phyloP scores from a whole-genome alignment of 92 coral and sea anemone genomes.

The Blastomussa wellsi region DNA sequence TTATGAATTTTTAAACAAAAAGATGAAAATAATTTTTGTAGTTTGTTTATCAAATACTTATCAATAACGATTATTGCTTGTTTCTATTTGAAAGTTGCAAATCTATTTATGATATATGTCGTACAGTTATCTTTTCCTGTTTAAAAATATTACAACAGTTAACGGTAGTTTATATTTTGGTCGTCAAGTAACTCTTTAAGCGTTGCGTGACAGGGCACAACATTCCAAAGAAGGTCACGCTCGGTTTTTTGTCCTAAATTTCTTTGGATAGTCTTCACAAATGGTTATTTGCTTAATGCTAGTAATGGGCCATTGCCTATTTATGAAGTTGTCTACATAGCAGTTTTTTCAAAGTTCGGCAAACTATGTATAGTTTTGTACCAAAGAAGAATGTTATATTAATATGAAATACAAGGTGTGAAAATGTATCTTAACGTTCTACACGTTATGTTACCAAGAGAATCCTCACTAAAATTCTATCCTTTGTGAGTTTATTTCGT shows the following conservation, averaged over 20 bases:
- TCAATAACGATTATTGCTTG: not conserved
- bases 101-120: constrained; percentile 8
- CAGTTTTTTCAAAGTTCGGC: constrained; percentile 10
- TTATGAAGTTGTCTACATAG: constrained; percentile 14
- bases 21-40: not conserved
- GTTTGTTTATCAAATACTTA: not conserved
- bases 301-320: not conserved
- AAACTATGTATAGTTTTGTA: constrained; percentile 30
- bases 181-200: not conserved
- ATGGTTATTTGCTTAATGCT: not conserved
- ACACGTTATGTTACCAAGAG: constrained; percentile 9
- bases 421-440: constrained; percentile 13
- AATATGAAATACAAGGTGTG: constrained; percentile 16
- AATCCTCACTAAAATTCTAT: not conserved
- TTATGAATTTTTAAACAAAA: not conserved
- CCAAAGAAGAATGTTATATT: constrained; percentile 3
- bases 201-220: not conserved
- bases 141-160: not conserved
- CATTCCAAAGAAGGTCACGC: not conserved
- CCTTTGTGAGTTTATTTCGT: not conserved
- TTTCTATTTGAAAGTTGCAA: constrained; percentile 1
- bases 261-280: not conserved
- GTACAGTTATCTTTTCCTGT: not conserved
- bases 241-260: not conserved
- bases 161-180: not conserved